phyloP scores from a whole-genome alignment of 2,888 invertebrate genomes.

The Dendrolimus houi region DNA sequence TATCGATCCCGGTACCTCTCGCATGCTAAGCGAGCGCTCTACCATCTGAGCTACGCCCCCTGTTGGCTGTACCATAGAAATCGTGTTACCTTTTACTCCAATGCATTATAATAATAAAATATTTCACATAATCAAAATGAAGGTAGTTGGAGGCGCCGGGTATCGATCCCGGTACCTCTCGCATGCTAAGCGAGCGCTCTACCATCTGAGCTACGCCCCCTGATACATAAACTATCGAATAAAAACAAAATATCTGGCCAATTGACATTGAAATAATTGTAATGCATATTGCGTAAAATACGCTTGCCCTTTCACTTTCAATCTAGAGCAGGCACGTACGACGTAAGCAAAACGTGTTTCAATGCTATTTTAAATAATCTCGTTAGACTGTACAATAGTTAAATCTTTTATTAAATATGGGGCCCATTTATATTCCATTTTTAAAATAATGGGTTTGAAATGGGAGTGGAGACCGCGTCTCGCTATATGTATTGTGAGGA shows the following conservation, averaged over 20 bases:
- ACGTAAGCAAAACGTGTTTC: no score
- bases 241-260: not conserved
- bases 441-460: no score
- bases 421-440: no score
- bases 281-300: slow-evolving; percentile 9
- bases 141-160: slow-evolving; percentile 67
- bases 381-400: no score
- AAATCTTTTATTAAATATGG: no score
- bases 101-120: not conserved
- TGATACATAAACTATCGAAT: not conserved
- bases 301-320: slow-evolving; percentile 13
- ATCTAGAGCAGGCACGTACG: slow-evolving; percentile 11
- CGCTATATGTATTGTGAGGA: no score
- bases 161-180: slow-evolving; percentile 77
- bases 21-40: slow-evolving; percentile 77
- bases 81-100: not conserved
- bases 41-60: slow-evolving; percentile 77
- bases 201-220: slow-evolving; percentile 77
- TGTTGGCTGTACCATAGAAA: slow-evolving; percentile 3
- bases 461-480: no score
- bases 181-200: slow-evolving; percentile 77
- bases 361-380: no score
- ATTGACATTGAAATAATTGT: slow-evolving; percentile 2
- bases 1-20: slow-evolving; percentile 77
- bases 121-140: not conserved